Evolutionary conservation across 2,888 invertebrate species (phyloP).

Genomic region (Sycophila texana): DNA sequence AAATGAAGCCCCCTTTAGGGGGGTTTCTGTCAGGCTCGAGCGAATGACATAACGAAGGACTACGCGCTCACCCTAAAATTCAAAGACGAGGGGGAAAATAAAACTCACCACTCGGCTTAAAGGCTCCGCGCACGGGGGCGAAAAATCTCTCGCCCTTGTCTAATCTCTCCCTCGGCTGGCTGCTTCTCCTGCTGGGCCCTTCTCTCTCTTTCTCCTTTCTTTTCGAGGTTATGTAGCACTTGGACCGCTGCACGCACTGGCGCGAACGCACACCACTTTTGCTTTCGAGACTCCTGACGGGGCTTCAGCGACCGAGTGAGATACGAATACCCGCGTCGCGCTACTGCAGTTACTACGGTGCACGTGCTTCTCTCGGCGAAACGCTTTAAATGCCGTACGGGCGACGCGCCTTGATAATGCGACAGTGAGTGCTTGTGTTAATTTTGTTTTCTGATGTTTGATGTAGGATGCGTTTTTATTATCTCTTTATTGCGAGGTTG

Average conservation of each 20-base stretch:
- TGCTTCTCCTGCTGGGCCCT: conserved; percentile 13
- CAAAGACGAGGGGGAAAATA: conserved; percentile 30
- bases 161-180: background rate
- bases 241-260: conserved; percentile 26
- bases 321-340: background rate
- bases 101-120: conserved; percentile 47
- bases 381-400: conserved; percentile 9
- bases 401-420: background rate
- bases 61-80: conserved; percentile 32
- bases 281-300: background rate
- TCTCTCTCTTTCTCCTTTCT: conserved; percentile 29
- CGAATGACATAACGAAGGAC: conserved; percentile 32
- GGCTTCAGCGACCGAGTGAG: background rate
- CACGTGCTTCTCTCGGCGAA: background rate
- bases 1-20: conserved; percentile 28
- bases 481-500: background rate
- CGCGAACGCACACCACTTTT: conserved; percentile 10
- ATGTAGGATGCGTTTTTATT: background rate
- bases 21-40: background rate
- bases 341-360: background rate
- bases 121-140: conserved; percentile 20
- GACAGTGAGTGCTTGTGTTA: no score
- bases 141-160: conserved; percentile 43
- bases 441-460: no score
- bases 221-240: conserved; percentile 41